A percentile compares a stretch with the other conserved stretches of the same genome.
Conservation (phyloP, 64 coral and sea anemone genomes). For the Dendronephthya gigantea region DNA sequence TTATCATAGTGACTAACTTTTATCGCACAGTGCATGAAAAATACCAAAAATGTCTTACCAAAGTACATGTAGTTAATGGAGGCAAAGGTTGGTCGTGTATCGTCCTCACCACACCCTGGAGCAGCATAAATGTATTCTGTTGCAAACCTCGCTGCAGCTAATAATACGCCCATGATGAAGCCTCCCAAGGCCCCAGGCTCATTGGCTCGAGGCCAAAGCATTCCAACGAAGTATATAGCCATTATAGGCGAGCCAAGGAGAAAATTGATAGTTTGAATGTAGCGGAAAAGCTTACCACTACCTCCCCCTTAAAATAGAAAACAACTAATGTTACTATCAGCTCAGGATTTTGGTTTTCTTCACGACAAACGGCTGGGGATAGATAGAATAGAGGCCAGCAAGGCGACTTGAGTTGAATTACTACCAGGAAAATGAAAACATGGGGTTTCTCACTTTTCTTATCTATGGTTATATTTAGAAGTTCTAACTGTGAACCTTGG, state of each 20-base stretch:
- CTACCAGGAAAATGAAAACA: neutral
- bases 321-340: neutral
- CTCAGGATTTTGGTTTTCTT: neutral
- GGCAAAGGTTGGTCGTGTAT: slow-evolving; percentile 55
- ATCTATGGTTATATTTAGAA: too few species aligned
- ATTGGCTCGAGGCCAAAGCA: neutral
- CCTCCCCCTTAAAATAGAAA: neutral
- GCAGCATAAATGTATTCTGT: slow-evolving; percentile 47
- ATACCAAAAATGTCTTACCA: slow-evolving; percentile 56
- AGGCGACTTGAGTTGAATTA: too few species aligned
- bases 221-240: neutral
- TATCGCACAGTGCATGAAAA: neutral
- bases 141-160: slow-evolving; percentile 65
- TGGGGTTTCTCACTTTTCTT: too few species aligned
- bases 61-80: slow-evolving; percentile 87
- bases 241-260: neutral
- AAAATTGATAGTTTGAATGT: slow-evolving; percentile 14
- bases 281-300: neutral
- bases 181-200: neutral
- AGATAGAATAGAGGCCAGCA: too few species aligned
- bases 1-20: neutral
- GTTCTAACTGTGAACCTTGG: too few species aligned
- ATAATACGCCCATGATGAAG: slow-evolving; percentile 38
- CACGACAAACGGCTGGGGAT: too few species aligned
- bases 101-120: slow-evolving; percentile 54